phyloP scores from a whole-genome alignment of 2,888 invertebrate genomes.

The Caenorhabditis doughertyi region DNA sequence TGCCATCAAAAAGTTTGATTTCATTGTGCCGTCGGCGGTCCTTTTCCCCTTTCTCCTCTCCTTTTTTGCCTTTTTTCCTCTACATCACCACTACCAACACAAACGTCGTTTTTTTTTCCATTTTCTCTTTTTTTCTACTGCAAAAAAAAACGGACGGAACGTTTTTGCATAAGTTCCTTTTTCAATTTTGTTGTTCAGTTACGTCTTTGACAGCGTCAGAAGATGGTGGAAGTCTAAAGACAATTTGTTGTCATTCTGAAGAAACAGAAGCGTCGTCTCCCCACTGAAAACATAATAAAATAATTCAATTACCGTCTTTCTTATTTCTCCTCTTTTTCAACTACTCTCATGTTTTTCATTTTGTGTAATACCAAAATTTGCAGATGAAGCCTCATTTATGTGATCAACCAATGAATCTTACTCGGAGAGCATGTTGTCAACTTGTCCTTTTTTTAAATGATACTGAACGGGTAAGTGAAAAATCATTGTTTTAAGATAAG shows the following conservation, averaged over 20 bases:
- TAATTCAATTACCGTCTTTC: constrained; percentile 52
- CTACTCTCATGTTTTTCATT: constrained; percentile 3
- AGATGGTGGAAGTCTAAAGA: constrained; percentile 7
- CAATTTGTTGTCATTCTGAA: constrained; percentile 21
- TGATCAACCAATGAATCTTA: constrained; percentile 75
- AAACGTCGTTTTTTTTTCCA: constrained; percentile 35
- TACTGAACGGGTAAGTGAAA: constrained; percentile 63
- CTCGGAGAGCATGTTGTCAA: constrained; percentile 73
- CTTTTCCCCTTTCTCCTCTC: constrained; percentile 9
- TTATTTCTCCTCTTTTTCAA: neutral
- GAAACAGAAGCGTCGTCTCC: constrained; percentile 9
- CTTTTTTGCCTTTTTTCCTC: constrained; percentile 28
- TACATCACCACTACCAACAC: constrained; percentile 11
- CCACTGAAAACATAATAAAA: constrained; percentile 57
- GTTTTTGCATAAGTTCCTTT: constrained; percentile 49
- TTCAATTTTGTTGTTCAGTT: constrained; percentile 45
- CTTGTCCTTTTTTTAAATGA: constrained; percentile 72
- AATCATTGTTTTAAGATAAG: neutral
- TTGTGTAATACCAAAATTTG: neutral
- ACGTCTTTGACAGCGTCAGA: constrained; percentile 19
- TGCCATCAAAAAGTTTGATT: constrained; percentile 60
- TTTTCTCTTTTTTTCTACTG: constrained; percentile 30
- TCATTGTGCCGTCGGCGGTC: constrained; percentile 38
- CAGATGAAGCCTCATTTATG: constrained; percentile 70
- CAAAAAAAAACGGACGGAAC: constrained; percentile 10